Conservation (phyloP, 2,113 vertebrate species). For the Nothoprocta pentlandii region DNA sequence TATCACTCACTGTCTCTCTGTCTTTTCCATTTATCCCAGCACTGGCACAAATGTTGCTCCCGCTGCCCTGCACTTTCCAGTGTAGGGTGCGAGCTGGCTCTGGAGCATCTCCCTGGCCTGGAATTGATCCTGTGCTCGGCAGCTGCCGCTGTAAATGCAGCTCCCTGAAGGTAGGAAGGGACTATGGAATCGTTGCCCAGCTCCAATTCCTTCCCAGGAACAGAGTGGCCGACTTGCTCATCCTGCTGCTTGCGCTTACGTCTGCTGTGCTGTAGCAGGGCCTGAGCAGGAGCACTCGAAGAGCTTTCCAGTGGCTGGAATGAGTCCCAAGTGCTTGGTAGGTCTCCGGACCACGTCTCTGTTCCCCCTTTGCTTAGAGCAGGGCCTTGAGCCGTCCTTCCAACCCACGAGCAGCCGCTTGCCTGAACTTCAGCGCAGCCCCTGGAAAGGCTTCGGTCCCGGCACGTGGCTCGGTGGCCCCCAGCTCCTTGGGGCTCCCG, state of each 20-base stretch:
- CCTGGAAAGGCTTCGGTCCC: fast-evolving
- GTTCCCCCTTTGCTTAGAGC: neutral
- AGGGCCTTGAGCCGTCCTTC: neutral
- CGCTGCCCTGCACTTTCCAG: fast-evolving
- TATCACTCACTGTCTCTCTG: neutral
- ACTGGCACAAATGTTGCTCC: fast-evolving
- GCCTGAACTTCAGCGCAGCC: neutral
- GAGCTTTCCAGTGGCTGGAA: neutral
- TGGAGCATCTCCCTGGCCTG: neutral
- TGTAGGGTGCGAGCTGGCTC: fast-evolving
- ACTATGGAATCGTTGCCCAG: neutral
- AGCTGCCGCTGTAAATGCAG: neutral
- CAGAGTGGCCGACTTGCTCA: fast-evolving
- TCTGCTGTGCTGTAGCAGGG: neutral
- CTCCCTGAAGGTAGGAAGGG: neutral
- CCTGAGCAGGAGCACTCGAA: neutral
- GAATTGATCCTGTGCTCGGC: fast-evolving
- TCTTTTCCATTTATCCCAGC: fast-evolving
- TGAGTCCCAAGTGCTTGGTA: neutral
- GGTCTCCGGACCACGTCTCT: neutral
- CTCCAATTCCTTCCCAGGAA: conserved; percentile 10
- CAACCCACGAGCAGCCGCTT: neutral
- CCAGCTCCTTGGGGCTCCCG: neutral
- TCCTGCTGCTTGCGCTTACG: fast-evolving
- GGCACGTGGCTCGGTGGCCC: fast-evolving